Percentiles rank a stretch among this genome's conserved stretches.
phyloP scores from a whole-genome alignment of 2,797 vertebrate species.

The Oreochromis mossambicus region DNA sequence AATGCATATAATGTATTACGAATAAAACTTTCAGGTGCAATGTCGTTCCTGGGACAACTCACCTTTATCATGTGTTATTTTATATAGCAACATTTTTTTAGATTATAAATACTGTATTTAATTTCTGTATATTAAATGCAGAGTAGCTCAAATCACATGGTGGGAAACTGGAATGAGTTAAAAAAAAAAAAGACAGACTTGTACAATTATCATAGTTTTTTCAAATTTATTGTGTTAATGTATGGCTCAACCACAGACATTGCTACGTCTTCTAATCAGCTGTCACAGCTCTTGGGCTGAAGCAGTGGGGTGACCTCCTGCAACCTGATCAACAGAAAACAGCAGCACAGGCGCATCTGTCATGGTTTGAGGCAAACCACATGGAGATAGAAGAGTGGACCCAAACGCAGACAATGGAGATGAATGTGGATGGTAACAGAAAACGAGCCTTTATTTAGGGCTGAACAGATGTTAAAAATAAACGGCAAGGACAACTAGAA shows the following conservation, averaged over 20 bases:
- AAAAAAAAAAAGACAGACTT: neutral
- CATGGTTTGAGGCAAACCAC: neutral
- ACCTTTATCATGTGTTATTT: neutral
- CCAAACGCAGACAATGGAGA: neutral
- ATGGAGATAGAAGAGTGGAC: neutral
- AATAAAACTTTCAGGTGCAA: fast-evolving
- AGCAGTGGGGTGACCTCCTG: conserved; percentile 19
- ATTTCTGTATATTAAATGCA: neutral
- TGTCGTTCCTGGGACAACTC: neutral
- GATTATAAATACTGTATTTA: neutral
- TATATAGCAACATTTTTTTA: neutral
- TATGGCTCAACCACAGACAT: neutral
- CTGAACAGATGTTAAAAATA: neutral
- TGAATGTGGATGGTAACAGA: neutral
- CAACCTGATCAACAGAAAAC: conserved; percentile 39
- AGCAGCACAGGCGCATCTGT: neutral
- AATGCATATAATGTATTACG: neutral
- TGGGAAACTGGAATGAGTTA: neutral
- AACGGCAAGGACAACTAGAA: neutral
- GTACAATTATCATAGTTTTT: neutral
- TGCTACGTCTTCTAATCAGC: neutral
- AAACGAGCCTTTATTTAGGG: neutral
- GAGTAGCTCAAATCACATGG: neutral
- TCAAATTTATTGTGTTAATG: neutral
- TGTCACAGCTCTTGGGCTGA: neutral